These are phyloP conservation scores for Idaea aversata DNA, from an alignment of 2,888 invertebrate genomes.

Conservation along the genomic window DNA sequence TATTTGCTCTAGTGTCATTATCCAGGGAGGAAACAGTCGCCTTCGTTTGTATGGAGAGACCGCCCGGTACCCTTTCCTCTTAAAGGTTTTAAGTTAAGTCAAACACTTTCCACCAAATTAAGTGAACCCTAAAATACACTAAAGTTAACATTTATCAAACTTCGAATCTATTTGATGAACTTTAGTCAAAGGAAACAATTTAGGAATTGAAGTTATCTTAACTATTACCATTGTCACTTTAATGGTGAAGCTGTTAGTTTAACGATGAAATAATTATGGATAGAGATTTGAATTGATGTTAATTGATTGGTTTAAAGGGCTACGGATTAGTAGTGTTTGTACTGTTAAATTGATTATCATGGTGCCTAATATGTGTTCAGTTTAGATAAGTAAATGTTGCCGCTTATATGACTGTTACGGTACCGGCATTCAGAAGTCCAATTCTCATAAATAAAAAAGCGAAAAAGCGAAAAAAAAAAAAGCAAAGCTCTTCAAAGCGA, in stretches of 20 bases:
- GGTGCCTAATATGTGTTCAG: no score
- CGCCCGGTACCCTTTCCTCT: background rate
- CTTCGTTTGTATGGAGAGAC: no score
- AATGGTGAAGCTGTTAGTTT: background rate
- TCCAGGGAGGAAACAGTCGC: no score
- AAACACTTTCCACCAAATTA: background rate
- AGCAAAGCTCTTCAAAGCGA: no score
- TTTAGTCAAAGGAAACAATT: slow-evolving; percentile 1
- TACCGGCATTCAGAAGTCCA: no score
- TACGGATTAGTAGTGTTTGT: no score
- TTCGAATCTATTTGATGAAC: background rate
- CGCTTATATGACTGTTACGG: no score
- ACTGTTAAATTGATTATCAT: no score
- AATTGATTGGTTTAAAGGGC: background rate
- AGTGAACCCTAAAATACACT: slow-evolving; percentile 10
- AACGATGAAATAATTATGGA: background rate
- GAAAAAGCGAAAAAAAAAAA: no score
- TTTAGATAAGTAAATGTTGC: no score
- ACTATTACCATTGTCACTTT: background rate
- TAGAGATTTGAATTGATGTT: background rate
- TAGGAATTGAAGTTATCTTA: background rate
- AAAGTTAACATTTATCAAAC: slow-evolving; percentile 4
- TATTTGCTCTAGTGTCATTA: no score
- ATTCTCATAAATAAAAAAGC: no score
- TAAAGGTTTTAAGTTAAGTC: background rate